These are phyloP conservation scores for Erebia aethiops DNA, from an alignment of 2,888 invertebrate species.

Conservation along the genomic window DNA sequence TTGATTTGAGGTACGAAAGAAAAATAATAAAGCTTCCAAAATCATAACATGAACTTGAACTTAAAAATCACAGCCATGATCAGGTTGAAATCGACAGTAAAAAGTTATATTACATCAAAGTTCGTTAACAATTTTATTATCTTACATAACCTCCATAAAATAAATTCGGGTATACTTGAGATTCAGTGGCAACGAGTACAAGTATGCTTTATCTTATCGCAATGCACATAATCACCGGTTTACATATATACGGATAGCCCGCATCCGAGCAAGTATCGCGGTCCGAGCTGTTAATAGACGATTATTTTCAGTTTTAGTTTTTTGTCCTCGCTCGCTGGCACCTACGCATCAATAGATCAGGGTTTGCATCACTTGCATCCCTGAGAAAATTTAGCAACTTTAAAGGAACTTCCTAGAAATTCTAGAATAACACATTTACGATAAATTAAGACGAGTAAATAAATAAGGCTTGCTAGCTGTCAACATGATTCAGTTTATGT, in stretches of 20 bases:
- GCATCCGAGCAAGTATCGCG: slow-evolving; percentile 59
- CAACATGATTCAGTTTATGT: neutral
- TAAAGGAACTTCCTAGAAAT: neutral
- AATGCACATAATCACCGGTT: slow-evolving; percentile 59
- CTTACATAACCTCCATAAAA: neutral
- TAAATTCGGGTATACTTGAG: slow-evolving; percentile 33
- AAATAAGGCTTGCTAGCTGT: neutral
- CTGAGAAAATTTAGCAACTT: neutral
- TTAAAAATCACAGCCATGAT: too few relatives aligned
- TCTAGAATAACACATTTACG: too few relatives aligned
- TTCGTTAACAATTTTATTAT: neutral
- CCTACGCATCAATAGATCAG: slow-evolving; percentile 62
- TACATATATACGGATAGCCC: slow-evolving; percentile 66
- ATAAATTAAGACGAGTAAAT: too few relatives aligned
- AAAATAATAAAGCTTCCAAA: too few relatives aligned
- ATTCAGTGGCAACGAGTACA: slow-evolving; percentile 34
- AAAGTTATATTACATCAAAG: too few relatives aligned
- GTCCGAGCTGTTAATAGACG: slow-evolving; percentile 52
- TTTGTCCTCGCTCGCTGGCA: slow-evolving; percentile 67
- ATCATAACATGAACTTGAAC: too few relatives aligned
- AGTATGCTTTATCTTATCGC: slow-evolving; percentile 49
- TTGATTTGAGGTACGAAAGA: too few relatives aligned
- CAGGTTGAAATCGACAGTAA: too few relatives aligned
- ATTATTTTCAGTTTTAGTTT: slow-evolving; percentile 73
- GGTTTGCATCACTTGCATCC: slow-evolving; percentile 47